phyloP scores from a whole-genome alignment of 2,888 invertebrate species.

The Zhuqinia jingwanae region DNA sequence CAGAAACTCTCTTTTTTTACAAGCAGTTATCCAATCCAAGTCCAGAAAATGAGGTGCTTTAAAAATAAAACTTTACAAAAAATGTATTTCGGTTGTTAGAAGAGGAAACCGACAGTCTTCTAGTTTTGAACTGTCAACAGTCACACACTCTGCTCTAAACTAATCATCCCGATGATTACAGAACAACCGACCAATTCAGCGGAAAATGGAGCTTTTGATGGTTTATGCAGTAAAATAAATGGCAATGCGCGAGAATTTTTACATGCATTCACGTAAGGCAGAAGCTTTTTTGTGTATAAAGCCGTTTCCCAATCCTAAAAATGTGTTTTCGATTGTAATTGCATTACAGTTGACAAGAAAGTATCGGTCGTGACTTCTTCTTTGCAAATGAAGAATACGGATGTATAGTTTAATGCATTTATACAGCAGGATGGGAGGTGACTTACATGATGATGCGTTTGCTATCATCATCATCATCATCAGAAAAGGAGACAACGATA shows the following conservation, averaged over 20 bases:
- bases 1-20: too few relatives aligned
- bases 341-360: constrained; percentile 20
- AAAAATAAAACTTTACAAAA: too few relatives aligned
- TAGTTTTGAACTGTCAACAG: not conserved
- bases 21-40: too few relatives aligned
- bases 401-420: constrained; percentile 45
- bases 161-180: not conserved
- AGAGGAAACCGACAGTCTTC: too few relatives aligned
- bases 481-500: constrained; percentile 21
- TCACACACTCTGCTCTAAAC: not conserved
- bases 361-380: constrained; percentile 48
- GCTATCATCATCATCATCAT: constrained; percentile 34
- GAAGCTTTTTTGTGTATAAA: not conserved
- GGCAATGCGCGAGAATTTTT: too few relatives aligned
- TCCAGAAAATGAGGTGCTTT: too few relatives aligned
- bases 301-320: not conserved
- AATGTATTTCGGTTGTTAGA: too few relatives aligned
- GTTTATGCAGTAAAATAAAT: too few relatives aligned
- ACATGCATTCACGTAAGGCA: not conserved
- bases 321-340: not conserved
- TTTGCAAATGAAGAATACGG: constrained; percentile 50
- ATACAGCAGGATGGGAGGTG: constrained; percentile 46
- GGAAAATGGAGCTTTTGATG: not conserved
- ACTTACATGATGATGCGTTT: constrained; percentile 42
- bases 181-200: not conserved